Base-by-base conservation (phyloP, 1,140 invertebrate species). In the Eulimnadia texana region DNA sequence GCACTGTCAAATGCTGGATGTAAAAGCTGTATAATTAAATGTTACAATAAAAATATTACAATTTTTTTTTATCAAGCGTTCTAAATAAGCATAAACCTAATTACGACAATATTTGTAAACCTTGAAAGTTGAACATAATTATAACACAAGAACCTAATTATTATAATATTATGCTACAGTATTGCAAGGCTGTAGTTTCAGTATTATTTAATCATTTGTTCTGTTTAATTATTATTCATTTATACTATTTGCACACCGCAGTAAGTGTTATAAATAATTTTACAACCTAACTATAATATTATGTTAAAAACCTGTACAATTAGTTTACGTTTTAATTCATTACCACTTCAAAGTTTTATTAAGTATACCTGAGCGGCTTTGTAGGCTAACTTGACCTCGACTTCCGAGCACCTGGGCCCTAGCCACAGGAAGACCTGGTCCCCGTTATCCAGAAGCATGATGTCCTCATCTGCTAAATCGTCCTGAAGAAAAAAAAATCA, bases 391-490 rank as follows among this genome's bases (percentile, higher is more conserved):
- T 99, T 99, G 53, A 98, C 93, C 79, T 99, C 96, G 6, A 99
- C 94, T 79, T 99, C 95, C 63, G 91, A 96, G 68, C 91, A 95
- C 67, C 87, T 85, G 58, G 90, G 83, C 9, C 97, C 97, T 52
- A 98, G 79, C 97, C 97, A 99, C 24, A 99, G 78, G 76, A 96
- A 99, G 50, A 99, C 92, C 74, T 97, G 89, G 69, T 93, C 86
- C 1, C 97, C 97, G 72, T 96, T 98, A 75, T 99, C 97, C 60
- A 99, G 76, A 64, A 99, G 93, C 97, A 99, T 99, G 11, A 99
- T 98, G 75, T 99, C 96, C 73, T 99, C 95, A 77, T 99, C 95
- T 27, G 95, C 94, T 66, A 99, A 77, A 77, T 99, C 97, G 74
- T 99, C 97, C 87, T 93, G 66, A 53, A 68, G 66, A 61, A 58